Evolutionary conservation across 2,888 invertebrate species (phyloP), one percentile per base, ranked within the genome.

Genomic region (Parnassius orleans): DNA sequence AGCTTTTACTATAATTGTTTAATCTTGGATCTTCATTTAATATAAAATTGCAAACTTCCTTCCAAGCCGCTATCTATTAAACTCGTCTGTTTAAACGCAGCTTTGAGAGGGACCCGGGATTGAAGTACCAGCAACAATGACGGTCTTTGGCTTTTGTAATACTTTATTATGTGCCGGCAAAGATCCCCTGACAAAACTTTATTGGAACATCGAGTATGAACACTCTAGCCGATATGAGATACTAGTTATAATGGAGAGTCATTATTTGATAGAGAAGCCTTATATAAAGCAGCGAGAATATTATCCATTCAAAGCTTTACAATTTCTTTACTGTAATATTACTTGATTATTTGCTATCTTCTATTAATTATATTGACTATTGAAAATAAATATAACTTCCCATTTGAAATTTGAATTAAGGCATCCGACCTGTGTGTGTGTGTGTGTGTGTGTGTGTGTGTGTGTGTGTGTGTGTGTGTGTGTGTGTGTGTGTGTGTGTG

Each of bases 111-210:
- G 81, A 80, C 80, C 76, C 79, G 82, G 85, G 87, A 89, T 89
- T 90, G 89, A 86, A 90, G 90, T 87, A 86, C 88, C 88, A 83
- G 84, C 87, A 90, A 91, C 91, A 91, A 90, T 90, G 90, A 88
- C 86, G 89, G 88, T 90, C 90, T 90, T 88, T 90, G 90, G 87
- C 90, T 90, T 89, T 90, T 90, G 90, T 90, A 89, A 90, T 90
- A 90, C 90, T 90, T 90, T 90, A 91, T 91, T 90, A 90, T 89
- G 90, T 90, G 90, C 84, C 83, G 81, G 86, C 85, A 82, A 86
- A 89, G 87, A 90, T 90, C 89, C 88, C 86, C 81, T 86, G 89
- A 88, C 89, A 90, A 90, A 90, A 91, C 89, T 89, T 90, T 90
- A 90, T 90, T 90, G 88, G 86, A 86, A 85, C 87, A 90, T 88